Base-by-base conservation (phyloP, 2,888 invertebrate genomes). In the Acanthosepion esculentum region DNA sequence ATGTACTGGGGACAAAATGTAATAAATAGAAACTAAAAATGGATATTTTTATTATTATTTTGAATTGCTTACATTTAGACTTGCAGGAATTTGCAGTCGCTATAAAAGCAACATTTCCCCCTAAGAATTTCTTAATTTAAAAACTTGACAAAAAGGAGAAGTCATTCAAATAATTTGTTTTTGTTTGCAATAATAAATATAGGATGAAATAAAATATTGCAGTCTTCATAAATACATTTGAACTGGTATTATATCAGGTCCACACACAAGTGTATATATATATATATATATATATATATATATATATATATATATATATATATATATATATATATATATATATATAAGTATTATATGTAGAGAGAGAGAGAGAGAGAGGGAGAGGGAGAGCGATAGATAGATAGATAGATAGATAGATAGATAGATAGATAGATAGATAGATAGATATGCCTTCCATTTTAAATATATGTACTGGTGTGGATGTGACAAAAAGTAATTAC, bases 351-450 rank as follows among this genome's bases (percentile, higher is more conserved):
- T n/a, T 48, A 94, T 91, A 94, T 94, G 94, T 53, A 94, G 29
- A 94, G 91, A 94, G 33, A 94, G 53, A 94, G n/a, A 94, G 53
- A 94, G 18, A 78, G 20, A 33, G 48, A 94, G 41, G 59, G 64
- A 53, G 53, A 94, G 53, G n/a, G 91, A 91, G 20, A 53, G 20
- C 53, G 26, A 29, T 41, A 15, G 29, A 29, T 78, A n/a, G 29
- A 12, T n/a, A n/a, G 33, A 94, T 91, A 94, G n/a, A 94, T 91
- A 94, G n/a, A 78, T n/a, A 50, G 48, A 94, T 59, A 94, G 64
- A 94, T 91, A 94, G 53, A 48, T 94, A 94, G 20, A 53, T 53
- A 93, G 26, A 29, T 29, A 18, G 29, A 29, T 78, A n/a, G 29
- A 12, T n/a, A n/a, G 78, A 33, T 0, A 78, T 78, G 78, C 29